Evolutionary conservation across 2,113 vertebrate genomes (phyloP).

Genomic region (Silurus glanis): DNA sequence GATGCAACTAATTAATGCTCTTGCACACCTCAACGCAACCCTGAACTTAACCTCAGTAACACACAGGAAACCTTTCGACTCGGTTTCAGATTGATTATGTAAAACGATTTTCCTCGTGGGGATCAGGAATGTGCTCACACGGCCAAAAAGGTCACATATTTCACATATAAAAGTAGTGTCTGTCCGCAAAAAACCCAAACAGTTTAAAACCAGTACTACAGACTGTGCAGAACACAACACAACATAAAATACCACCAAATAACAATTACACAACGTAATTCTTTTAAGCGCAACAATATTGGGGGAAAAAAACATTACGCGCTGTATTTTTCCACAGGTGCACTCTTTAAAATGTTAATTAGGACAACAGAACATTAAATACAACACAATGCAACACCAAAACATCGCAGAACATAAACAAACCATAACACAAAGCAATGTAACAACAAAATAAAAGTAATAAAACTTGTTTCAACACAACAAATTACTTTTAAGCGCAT

Average conservation of each 20-base stretch:
- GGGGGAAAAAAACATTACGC: no score
- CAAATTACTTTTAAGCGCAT: no score
- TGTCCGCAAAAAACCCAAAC: not conserved
- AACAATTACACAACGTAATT: not conserved
- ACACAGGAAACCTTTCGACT: not conserved
- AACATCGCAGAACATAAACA: no score
- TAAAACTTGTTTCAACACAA: no score
- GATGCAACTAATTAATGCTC: not conserved
- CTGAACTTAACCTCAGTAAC: not conserved
- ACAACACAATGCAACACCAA: no score
- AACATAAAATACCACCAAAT: not conserved
- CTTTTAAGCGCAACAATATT: no score
- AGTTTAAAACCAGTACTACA: not conserved
- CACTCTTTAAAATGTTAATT: no score
- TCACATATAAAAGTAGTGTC: not conserved
- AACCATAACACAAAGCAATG: no score
- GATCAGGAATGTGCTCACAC: not conserved
- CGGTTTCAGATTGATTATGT: not conserved
- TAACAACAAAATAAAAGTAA: no score
- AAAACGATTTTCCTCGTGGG: not conserved
- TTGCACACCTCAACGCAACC: not conserved
- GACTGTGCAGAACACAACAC: not conserved
- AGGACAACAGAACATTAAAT: no score
- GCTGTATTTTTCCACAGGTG: no score
- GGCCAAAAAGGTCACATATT: not conserved